Conservation (phyloP, 2,797 vertebrate genomes). For the Nannoperca australis region DNA sequence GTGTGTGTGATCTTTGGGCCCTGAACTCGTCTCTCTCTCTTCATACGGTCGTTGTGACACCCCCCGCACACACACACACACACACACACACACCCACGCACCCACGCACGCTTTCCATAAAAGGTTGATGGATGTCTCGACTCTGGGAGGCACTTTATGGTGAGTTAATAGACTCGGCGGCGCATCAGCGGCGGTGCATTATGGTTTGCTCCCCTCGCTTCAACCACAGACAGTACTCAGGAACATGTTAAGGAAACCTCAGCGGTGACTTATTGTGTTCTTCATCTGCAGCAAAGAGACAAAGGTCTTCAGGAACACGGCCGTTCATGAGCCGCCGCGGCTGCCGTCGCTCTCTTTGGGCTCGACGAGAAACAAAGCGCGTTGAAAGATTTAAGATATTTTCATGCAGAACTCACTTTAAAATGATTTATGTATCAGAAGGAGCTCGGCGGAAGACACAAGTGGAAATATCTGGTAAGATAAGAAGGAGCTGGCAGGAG, state of each 20-base stretch:
- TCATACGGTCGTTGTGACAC: background rate
- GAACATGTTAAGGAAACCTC: slow-evolving; percentile 52
- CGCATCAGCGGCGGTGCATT: slow-evolving; percentile 34
- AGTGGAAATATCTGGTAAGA: background rate
- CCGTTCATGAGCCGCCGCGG: slow-evolving; percentile 37
- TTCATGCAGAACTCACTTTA: slow-evolving; percentile 16
- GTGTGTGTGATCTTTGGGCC: slow-evolving; percentile 21
- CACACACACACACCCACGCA: no score
- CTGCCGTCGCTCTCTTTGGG: slow-evolving; percentile 17
- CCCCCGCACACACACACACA: background rate
- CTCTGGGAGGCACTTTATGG: slow-evolving; percentile 44
- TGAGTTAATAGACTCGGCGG: slow-evolving; percentile 54
- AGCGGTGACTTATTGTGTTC: background rate
- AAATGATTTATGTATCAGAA: slow-evolving; percentile 23
- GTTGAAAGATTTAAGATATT: slow-evolving; percentile 38
- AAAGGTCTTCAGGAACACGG: slow-evolving; percentile 1
- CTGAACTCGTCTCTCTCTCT: slow-evolving; percentile 5
- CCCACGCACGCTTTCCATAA: background rate
- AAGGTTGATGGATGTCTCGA: slow-evolving; percentile 51
- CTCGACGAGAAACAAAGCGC: slow-evolving; percentile 21
- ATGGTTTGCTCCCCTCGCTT: slow-evolving; percentile 16
- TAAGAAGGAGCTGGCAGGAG: background rate
- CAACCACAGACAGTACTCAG: slow-evolving; percentile 56
- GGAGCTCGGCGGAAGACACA: background rate
- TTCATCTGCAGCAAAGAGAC: background rate